A percentile compares a stretch with the other conserved stretches of the same genome.
Conservation (phyloP, 2,797 vertebrate genomes). For the Chelon auratus region DNA sequence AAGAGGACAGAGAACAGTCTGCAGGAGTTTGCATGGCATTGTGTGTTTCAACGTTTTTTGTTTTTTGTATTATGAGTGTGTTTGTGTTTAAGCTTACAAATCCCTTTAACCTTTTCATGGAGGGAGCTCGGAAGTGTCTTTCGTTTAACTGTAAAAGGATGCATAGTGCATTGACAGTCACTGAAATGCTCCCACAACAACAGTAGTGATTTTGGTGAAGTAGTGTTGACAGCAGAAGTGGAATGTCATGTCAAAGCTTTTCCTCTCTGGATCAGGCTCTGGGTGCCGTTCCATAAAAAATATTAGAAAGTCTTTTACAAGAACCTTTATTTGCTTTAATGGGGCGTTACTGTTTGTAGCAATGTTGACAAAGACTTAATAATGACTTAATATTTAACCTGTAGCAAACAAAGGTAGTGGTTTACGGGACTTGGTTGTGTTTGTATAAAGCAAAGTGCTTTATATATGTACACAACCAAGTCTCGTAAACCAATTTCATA, state of each 20-base stretch:
- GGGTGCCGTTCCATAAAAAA: slow-evolving; percentile 38
- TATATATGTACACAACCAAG: no score
- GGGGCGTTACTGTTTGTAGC: not conserved
- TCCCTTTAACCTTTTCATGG: slow-evolving; percentile 32
- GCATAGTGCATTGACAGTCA: slow-evolving; percentile 43
- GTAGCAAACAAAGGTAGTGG: not conserved
- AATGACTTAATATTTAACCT: not conserved
- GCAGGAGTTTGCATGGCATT: slow-evolving; percentile 46
- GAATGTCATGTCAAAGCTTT: slow-evolving; percentile 35
- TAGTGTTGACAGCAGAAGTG: slow-evolving; percentile 62
- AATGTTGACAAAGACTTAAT: slow-evolving; percentile 4
- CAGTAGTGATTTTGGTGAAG: slow-evolving; percentile 40
- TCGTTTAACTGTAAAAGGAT: slow-evolving; percentile 52
- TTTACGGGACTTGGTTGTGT: not conserved
- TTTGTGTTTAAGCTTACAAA: slow-evolving; percentile 40
- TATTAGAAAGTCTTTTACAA: slow-evolving; percentile 5
- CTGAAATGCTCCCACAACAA: slow-evolving; percentile 13
- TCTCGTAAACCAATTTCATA: no score
- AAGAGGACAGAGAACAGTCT: slow-evolving; percentile 72
- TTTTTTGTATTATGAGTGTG: slow-evolving; percentile 18
- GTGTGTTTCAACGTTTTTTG: slow-evolving; percentile 45
- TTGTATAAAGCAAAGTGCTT: no score
- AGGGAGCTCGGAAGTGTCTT: slow-evolving; percentile 46
- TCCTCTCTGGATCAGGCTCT: slow-evolving; percentile 35
- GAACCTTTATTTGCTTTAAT: slow-evolving; percentile 19